Evolutionary conservation across 2,797 vertebrate species (phyloP), one percentile per base, ranked within the genome.

Genomic region (Sparus aurata): DNA sequence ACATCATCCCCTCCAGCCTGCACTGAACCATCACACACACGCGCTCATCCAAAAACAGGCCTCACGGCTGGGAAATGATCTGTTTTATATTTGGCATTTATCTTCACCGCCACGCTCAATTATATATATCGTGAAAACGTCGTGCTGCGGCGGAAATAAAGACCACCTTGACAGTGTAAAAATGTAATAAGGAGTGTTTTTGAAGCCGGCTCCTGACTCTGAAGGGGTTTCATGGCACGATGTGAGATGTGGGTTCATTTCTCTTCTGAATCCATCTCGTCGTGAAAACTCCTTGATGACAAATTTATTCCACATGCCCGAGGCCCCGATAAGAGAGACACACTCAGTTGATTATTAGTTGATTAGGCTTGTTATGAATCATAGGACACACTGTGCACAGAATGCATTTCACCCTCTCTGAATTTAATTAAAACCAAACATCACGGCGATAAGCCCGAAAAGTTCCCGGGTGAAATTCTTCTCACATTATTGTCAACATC

Each of bases 261-360:
- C 8, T 53, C 47, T 41, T 25, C 46, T 52, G 49, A 70, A 58
- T 73, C 53, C 38, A 50, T 45, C 47, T 69, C 55, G 46, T 70
- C 3, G 11, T 67, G 25, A 85, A 77, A 78, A 57, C 63, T 67
- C 68, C 80, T 73, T 77, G 43, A 76, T 78, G 69, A 64, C 67
- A 80, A 77, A 88, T 90, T 30, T 86, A 87, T 83, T 80, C 64
- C 25, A 64, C 75, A 52, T 74, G 75, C 69, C 67, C 76, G 43
- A 2, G 57, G 85, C 55, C 75, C 75, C 70, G 79, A 87, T 84
- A 80, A 49, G 76, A 65, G 52, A 53, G 69, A 83, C 68, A 49
- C 75, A 76, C 71, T 87, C 59, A 27, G 82, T 73, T 86, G 79
- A 87, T 90, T 89, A 89, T 85, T 78, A 85, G 79, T 78, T 85